These are phyloP conservation scores for Xenus cinereus DNA, from an alignment of 2,113 vertebrate genomes.

Conservation along the genomic window DNA sequence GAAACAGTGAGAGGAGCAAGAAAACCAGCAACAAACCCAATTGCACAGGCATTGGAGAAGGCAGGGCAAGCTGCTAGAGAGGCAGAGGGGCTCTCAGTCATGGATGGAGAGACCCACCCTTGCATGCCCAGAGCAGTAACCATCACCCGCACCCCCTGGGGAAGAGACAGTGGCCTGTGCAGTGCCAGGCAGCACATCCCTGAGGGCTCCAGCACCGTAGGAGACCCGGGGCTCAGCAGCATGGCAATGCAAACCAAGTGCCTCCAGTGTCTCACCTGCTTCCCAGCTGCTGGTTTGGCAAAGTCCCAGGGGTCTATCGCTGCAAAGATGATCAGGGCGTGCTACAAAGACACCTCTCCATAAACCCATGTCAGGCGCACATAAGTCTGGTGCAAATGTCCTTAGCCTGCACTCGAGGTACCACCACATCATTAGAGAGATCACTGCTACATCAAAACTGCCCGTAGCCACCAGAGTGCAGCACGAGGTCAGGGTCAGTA, in stretches of 20 bases:
- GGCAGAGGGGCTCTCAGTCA: not conserved
- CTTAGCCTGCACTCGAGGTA: not conserved
- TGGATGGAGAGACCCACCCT: not conserved
- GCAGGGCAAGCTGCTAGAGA: not conserved
- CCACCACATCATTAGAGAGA: not conserved
- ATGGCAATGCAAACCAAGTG: fast-evolving
- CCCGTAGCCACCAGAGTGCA: not conserved
- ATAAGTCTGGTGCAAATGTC: not conserved
- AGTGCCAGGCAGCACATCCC: not conserved
- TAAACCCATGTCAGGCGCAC: not conserved
- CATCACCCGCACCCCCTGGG: not conserved
- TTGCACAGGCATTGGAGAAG: fast-evolving
- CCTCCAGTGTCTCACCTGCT: not conserved
- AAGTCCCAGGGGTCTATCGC: not conserved
- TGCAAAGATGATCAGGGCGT: not conserved
- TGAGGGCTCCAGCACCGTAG: not conserved
- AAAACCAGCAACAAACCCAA: not conserved
- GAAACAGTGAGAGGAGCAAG: not conserved
- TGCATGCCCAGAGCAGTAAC: fast-evolving
- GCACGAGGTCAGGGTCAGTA: not conserved
- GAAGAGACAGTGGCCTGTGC: not conserved
- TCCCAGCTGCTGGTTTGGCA: not conserved
- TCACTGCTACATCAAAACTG: not conserved
- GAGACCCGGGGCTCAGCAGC: not conserved
- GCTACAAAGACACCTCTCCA: not conserved